A percentile compares a stretch with the other conserved stretches of the same genome.
These are phyloP conservation scores for Aeoliscus strigatus DNA, from an alignment of 2,797 vertebrate species.

Conservation along the genomic window DNA sequence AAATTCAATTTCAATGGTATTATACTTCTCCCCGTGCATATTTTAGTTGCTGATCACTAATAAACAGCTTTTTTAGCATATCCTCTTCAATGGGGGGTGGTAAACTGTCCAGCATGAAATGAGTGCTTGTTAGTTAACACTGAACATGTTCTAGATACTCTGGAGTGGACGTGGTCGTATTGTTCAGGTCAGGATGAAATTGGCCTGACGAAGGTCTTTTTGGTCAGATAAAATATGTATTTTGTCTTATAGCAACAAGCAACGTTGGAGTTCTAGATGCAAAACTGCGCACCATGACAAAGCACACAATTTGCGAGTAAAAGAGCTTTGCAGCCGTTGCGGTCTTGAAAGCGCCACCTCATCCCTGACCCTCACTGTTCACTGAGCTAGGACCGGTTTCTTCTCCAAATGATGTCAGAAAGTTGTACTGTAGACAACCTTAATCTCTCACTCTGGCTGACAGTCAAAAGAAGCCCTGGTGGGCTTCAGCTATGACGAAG, in stretches of 20 bases:
- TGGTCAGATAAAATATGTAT: neutral
- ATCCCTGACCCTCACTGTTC: conserved; percentile 58
- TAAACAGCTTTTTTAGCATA: too few relatives aligned
- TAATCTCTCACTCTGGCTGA: conserved; percentile 62
- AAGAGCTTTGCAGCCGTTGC: conserved; percentile 32
- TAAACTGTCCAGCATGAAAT: too few relatives aligned
- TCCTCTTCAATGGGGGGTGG: too few relatives aligned
- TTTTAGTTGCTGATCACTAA: too few relatives aligned
- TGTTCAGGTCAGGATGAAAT: too few relatives aligned
- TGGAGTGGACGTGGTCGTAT: too few relatives aligned
- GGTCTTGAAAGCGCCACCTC: conserved; percentile 56
- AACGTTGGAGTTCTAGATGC: conserved; percentile 7
- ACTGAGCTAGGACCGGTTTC: conserved; percentile 58
- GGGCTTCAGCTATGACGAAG: conserved; percentile 40
- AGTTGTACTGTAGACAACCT: conserved; percentile 49
- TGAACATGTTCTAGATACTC: too few relatives aligned
- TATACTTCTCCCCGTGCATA: too few relatives aligned
- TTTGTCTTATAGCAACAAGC: too few relatives aligned
- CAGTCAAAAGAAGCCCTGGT: conserved; percentile 44
- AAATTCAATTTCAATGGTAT: too few relatives aligned
- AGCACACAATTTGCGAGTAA: conserved; percentile 47
- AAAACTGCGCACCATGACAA: conserved; percentile 23
- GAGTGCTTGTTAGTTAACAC: too few relatives aligned
- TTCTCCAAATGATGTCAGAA: conserved; percentile 48
- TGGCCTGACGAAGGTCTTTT: too few relatives aligned